phyloP scores from a whole-genome alignment of 2,888 invertebrate genomes.

The Campoplex nolae region DNA sequence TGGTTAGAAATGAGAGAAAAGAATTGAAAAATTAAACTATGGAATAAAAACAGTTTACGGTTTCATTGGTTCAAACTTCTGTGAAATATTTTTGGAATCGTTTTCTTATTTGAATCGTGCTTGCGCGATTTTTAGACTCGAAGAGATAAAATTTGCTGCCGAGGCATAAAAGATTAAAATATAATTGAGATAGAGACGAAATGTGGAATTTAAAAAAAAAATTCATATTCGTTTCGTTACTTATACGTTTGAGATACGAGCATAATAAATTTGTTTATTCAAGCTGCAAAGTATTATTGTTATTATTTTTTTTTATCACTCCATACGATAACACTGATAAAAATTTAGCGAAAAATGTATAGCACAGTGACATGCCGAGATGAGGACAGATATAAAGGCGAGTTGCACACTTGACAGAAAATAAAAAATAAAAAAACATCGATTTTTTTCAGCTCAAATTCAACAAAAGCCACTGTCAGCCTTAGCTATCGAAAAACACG shows the following conservation, averaged over 20 bases:
- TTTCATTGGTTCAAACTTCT: no score
- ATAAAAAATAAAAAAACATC: constrained; percentile 60
- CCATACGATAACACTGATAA: constrained; percentile 24
- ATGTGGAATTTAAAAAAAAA: constrained; percentile 53
- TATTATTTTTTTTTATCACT: neutral
- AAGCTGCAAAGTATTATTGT: neutral
- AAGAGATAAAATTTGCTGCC: neutral
- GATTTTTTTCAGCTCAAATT: constrained; percentile 34
- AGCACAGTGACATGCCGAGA: constrained; percentile 66
- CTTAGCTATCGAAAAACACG: constrained; percentile 39
- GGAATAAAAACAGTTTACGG: neutral
- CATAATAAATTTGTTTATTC: constrained; percentile 34
- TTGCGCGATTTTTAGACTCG: neutral
- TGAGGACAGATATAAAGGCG: constrained; percentile 33
- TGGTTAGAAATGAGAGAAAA: neutral
- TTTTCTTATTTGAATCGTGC: no score
- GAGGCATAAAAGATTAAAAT: neutral
- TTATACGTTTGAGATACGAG: constrained; percentile 44
- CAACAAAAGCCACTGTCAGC: constrained; percentile 40
- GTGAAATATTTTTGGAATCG: no score
- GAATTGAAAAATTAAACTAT: neutral
- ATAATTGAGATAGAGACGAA: neutral
- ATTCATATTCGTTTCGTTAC: constrained; percentile 35
- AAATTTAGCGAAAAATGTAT: constrained; percentile 54
- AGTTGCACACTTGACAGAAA: constrained; percentile 57